A percentile compares a stretch with the other conserved stretches of the same genome.
Evolutionary conservation across 2,888 invertebrate species (phyloP).

Genomic region (Adelphocoris suturalis): DNA sequence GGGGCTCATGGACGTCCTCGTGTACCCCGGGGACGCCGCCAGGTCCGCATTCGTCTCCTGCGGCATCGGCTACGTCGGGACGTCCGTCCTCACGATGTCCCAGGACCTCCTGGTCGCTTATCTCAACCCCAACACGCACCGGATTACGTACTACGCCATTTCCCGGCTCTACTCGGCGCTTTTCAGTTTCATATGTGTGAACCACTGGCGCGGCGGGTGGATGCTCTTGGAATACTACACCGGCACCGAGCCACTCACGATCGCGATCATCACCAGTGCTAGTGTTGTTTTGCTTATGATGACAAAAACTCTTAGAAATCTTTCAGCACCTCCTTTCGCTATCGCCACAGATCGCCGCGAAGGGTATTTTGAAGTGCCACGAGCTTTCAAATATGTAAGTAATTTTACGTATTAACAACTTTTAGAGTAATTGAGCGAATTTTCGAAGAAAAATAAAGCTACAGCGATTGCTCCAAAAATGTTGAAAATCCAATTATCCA

Average conservation of each 20-base stretch:
- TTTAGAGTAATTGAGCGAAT: background rate
- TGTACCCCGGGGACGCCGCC: conserved; percentile 83
- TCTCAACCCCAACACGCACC: conserved; percentile 85
- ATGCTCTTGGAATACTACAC: conserved; percentile 86
- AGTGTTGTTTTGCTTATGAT: conserved; percentile 85
- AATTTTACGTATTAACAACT: background rate
- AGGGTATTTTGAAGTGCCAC: conserved; percentile 91
- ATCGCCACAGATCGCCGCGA: conserved; percentile 86
- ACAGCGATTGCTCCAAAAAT: background rate
- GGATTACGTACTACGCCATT: conserved; percentile 84
- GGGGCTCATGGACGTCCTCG: conserved; percentile 87
- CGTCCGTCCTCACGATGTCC: conserved; percentile 84
- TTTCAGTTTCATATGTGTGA: conserved; percentile 90
- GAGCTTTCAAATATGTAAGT: conserved; percentile 85
- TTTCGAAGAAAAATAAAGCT: no score
- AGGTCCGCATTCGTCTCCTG: conserved; percentile 85
- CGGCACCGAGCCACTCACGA: conserved; percentile 81
- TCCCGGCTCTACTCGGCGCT: conserved; percentile 87
- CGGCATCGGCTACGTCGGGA: conserved; percentile 85
- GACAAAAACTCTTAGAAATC: conserved; percentile 87
- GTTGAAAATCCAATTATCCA: no score
- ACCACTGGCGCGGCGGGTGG: conserved; percentile 94
- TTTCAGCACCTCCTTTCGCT: conserved; percentile 90
- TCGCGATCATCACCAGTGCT: conserved; percentile 82
- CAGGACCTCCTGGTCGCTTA: conserved; percentile 83